phyloP scores from a whole-genome alignment of 2,797 vertebrate species.

The Scolopax bukidnonensis region DNA sequence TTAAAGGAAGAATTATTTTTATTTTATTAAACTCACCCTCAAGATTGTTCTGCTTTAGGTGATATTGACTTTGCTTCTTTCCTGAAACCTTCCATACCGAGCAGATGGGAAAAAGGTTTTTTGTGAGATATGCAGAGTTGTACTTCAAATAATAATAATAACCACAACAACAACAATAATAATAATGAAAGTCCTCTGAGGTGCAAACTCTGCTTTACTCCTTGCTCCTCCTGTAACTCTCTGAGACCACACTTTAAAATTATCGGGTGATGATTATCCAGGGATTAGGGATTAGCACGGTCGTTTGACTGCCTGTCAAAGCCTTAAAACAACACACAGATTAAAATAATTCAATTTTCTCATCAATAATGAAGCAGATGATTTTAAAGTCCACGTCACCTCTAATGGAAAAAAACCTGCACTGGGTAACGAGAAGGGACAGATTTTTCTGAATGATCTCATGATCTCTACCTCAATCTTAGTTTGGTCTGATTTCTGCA shows the following conservation, averaged over 20 bases:
- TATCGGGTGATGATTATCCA: not conserved
- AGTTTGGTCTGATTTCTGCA: not conserved
- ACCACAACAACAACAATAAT: not conserved
- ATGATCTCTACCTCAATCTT: not conserved
- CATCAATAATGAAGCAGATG: not conserved
- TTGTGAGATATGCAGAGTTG: not conserved
- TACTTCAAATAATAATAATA: not conserved
- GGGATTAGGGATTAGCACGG: conserved; percentile 20
- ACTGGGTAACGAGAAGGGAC: not conserved
- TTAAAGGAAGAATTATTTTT: conserved; percentile 7
- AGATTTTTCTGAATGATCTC: not conserved
- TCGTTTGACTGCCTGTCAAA: not conserved
- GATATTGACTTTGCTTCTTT: not conserved
- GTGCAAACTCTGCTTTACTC: not conserved
- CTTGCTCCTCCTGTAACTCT: not conserved
- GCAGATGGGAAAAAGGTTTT: not conserved
- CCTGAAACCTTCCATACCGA: not conserved
- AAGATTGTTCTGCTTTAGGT: not conserved
- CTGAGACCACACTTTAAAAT: not conserved
- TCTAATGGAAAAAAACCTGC: not conserved
- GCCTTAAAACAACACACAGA: conserved; percentile 17
- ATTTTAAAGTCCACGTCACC: not conserved
- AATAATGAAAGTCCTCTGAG: not conserved
- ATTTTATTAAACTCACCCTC: not conserved
- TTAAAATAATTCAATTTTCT: conserved; percentile 26